phyloP scores from a whole-genome alignment of 2,888 invertebrate genomes.

The Tanytarsus gracilentus region DNA sequence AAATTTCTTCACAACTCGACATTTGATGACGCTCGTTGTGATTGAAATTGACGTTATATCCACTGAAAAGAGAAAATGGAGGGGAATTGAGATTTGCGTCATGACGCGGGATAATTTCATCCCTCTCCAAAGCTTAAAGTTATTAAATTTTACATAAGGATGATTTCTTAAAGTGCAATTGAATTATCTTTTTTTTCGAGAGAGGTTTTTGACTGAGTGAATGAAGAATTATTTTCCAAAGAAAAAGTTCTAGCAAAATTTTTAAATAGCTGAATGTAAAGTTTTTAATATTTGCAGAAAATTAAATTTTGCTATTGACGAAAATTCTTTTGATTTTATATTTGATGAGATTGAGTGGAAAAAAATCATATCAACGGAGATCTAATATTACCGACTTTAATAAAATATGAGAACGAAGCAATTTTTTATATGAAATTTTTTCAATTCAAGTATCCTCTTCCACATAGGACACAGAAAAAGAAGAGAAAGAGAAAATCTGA shows the following conservation, averaged over 20 bases:
- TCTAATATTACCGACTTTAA: not conserved
- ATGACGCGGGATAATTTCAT: too few relatives aligned
- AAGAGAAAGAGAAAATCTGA: not conserved
- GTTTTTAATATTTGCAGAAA: not conserved
- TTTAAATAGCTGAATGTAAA: not conserved
- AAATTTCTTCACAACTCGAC: slow-evolving; percentile 5
- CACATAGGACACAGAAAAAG: not conserved
- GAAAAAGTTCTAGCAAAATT: not conserved
- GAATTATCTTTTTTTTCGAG: too few relatives aligned
- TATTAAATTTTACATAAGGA: too few relatives aligned
- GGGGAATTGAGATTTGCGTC: too few relatives aligned
- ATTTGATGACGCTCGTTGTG: slow-evolving; percentile 1
- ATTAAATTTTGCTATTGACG: too few relatives aligned
- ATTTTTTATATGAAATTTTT: slow-evolving; percentile 7
- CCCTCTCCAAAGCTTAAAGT: too few relatives aligned
- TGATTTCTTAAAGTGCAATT: too few relatives aligned
- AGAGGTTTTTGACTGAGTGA: too few relatives aligned
- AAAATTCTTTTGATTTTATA: too few relatives aligned
- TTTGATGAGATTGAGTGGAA: not conserved
- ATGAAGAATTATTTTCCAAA: too few relatives aligned
- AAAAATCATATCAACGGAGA: slow-evolving; percentile 7
- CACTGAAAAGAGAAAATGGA: not conserved
- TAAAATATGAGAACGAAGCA: slow-evolving; percentile 4
- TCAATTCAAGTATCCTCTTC: not conserved
- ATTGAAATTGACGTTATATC: not conserved